Base-by-base conservation (phyloP, 1,140 invertebrate species). In the Scaptodrosophila lebanonensis region DNA sequence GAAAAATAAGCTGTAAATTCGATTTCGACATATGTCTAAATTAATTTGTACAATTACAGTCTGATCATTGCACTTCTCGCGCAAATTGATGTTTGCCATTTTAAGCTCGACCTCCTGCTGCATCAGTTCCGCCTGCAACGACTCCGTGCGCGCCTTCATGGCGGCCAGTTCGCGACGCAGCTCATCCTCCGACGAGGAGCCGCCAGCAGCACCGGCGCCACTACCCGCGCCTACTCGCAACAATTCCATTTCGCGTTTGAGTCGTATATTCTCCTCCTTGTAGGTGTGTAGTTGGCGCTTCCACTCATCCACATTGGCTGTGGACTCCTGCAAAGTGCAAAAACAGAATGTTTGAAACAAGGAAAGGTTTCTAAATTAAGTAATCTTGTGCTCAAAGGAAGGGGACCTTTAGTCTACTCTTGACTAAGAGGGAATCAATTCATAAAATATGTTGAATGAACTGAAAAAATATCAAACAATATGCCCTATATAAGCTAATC, bases 261-360 rank as follows among this genome's bases (percentile, higher is more conserved):
- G 91, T 54, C 95, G 90, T 44, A 93, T 92, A 88, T 98, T 98
- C 87, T 98, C 97, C 83, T 99, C 97, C 88, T 98, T 97, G 82
- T 98, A 97, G 27, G 94, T 93, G 66, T 97, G 96, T 49, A 99
- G 89, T 85, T 99, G 97, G 66, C 96, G 91, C 89, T 99, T 98
- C 97, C 97, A 99, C 87, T 98, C 97, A 79, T 99, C 97, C 4
- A 99, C 97, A 88, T 99, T 99, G 30, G 96, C 95, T 17, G 96
- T 98, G 63, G 95, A 97, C 88, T 99, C 97, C 85, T 86, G 20
- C 0, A 2, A 7, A 9, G n/a, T 2, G 16, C 16, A 12, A 42
- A 11, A 0, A 9, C n/a, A n/a, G n/a, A n/a, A 63, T 43, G 11
- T 7, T 11, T 48, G 17, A 59, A 22, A 16, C 2, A 30, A 30